These are phyloP conservation scores for Drosophila sp. DNA, from an alignment of 1,140 invertebrate species.

Conservation along the genomic window DNA sequence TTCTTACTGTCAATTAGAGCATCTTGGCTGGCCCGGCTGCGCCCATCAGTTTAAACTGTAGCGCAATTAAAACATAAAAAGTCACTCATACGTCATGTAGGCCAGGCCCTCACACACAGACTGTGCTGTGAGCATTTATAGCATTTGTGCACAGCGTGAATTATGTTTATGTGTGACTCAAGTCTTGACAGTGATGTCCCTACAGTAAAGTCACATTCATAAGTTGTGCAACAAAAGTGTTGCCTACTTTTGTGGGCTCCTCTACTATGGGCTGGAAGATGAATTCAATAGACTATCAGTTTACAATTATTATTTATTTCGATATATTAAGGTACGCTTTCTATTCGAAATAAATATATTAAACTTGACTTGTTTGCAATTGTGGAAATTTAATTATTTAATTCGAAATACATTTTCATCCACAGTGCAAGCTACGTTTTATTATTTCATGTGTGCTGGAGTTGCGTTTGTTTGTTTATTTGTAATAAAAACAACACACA, in stretches of 20 bases:
- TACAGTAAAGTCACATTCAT: neutral
- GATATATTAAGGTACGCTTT: neutral
- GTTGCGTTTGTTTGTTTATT: constrained; percentile 69
- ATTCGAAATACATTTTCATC: constrained; percentile 22
- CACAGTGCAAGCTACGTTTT: constrained; percentile 15
- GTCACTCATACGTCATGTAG: constrained; percentile 79
- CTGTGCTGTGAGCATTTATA: constrained; percentile 61
- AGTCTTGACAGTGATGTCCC: constrained; percentile 6
- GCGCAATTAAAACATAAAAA: constrained; percentile 82
- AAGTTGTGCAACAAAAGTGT: constrained; percentile 50
- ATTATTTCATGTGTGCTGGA: constrained; percentile 33
- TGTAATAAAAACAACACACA: constrained; percentile 55
- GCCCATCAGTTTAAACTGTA: constrained; percentile 65
- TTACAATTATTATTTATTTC: neutral
- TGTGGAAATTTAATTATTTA: constrained; percentile 13
- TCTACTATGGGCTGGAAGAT: neutral
- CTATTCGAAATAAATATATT: neutral
- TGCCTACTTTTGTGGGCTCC: constrained; percentile 65
- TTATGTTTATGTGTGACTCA: constrained; percentile 55
- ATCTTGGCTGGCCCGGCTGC: constrained; percentile 65
- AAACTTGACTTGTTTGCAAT: neutral
- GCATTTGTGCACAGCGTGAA: constrained; percentile 71
- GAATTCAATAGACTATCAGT: neutral
- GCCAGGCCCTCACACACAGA: constrained; percentile 16
- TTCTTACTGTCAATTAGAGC: constrained; percentile 73